phyloP scores from a whole-genome alignment of 2,797 vertebrate genomes.

The Micropoecilia bifurca region DNA sequence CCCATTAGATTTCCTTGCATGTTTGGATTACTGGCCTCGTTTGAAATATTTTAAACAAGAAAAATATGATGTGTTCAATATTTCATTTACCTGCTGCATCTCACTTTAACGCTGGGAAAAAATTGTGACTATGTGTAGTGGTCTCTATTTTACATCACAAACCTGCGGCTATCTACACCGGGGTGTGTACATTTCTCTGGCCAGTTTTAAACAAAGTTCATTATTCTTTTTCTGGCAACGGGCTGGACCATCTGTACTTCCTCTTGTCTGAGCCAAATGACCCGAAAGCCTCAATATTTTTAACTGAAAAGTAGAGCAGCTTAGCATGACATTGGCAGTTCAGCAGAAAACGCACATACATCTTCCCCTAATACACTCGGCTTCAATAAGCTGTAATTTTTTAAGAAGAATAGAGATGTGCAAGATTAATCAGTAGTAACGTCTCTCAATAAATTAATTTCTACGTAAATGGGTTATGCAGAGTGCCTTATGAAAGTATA shows the following conservation, averaged over 20 bases:
- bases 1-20: neutral
- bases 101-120: neutral
- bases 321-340: conserved; percentile 19
- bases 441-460: neutral
- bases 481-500: neutral
- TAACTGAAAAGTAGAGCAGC: conserved; percentile 23
- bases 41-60: neutral
- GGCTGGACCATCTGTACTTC: conserved; percentile 18
- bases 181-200: neutral
- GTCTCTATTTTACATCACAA: neutral
- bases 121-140: neutral
- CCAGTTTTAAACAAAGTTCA: conserved; percentile 19
- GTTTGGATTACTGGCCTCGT: neutral
- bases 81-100: neutral
- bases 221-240: conserved; percentile 13
- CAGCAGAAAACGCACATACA: conserved; percentile 11
- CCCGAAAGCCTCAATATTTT: conserved; percentile 16
- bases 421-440: neutral
- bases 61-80: neutral
- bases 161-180: neutral
- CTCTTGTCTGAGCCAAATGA: conserved; percentile 23
- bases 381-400: conserved; percentile 5
- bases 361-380: neutral
- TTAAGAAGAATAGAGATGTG: conserved; percentile 2
- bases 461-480: neutral